A percentile compares a stretch with the other conserved stretches of the same genome.
phyloP scores from a whole-genome alignment of 2,797 vertebrate species.

The Eupleurogrammus muticus region DNA sequence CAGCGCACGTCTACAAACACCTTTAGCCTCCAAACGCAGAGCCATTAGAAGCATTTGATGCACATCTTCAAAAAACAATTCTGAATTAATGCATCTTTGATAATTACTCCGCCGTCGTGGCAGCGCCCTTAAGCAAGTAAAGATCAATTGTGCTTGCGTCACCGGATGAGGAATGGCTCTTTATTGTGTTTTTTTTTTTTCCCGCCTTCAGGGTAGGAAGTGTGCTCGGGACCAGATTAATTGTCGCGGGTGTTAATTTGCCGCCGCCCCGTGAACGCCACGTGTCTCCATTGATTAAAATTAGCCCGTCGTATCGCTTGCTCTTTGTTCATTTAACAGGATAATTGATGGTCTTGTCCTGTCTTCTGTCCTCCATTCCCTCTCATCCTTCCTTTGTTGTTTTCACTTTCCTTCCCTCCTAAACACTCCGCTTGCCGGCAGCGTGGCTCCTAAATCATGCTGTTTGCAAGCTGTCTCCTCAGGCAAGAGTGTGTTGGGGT shows the following conservation, averaged over 20 bases:
- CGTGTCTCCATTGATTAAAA: slow-evolving; percentile 77
- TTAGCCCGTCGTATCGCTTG: slow-evolving; percentile 59
- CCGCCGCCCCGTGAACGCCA: slow-evolving; percentile 45
- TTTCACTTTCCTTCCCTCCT: slow-evolving; percentile 52
- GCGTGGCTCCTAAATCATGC: slow-evolving; percentile 76
- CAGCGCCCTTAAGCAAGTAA: slow-evolving; percentile 7
- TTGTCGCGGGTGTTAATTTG: slow-evolving; percentile 73
- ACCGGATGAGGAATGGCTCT: slow-evolving; percentile 37
- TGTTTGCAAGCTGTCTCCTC: slow-evolving; percentile 75
- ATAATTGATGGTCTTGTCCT: slow-evolving; percentile 71
- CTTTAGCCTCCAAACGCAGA: background rate
- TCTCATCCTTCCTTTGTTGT: slow-evolving; percentile 39
- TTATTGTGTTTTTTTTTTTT: slow-evolving; percentile 16
- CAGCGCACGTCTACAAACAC: background rate
- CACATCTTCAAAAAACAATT: slow-evolving; percentile 17
- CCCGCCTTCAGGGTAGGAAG: slow-evolving; percentile 19
- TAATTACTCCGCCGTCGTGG: slow-evolving; percentile 28
- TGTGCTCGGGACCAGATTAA: slow-evolving; percentile 65
- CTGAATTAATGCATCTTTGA: slow-evolving; percentile 14
- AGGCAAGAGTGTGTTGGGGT: slow-evolving; percentile 46
- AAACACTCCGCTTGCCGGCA: slow-evolving; percentile 63
- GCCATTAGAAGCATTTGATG: slow-evolving; percentile 8
- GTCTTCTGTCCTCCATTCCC: slow-evolving; percentile 49
- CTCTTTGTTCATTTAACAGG: slow-evolving; percentile 70
- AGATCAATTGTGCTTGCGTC: slow-evolving; percentile 30